Evolutionary conservation across 2,113 vertebrate genomes (phyloP).

Genomic region (Perca schrenkii): DNA sequence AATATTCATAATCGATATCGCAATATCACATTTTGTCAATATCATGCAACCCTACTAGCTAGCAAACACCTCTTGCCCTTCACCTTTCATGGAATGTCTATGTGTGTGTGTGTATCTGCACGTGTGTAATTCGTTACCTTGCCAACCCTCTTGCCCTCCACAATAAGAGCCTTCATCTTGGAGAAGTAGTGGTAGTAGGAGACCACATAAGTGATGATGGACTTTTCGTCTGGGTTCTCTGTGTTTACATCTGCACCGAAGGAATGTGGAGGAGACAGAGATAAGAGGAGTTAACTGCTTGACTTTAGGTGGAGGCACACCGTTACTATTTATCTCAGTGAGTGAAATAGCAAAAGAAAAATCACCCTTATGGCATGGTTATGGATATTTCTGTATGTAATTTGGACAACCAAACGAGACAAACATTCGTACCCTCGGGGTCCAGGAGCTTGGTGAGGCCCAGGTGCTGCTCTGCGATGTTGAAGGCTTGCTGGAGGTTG

Average conservation of each 20-base stretch:
- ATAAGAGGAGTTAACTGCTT: background rate
- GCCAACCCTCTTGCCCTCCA: constrained; percentile 96
- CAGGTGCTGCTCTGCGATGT: constrained; percentile 91
- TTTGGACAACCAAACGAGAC: background rate
- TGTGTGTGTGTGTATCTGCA: background rate
- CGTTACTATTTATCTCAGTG: background rate
- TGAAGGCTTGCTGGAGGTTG: constrained; percentile 96
- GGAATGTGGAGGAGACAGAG: background rate
- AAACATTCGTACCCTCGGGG: constrained; percentile 88
- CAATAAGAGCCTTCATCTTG: constrained; percentile 98
- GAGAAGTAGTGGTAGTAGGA: constrained; percentile 99
- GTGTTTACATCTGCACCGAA: constrained; percentile 91
- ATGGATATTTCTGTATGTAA: background rate
- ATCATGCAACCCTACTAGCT: background rate
- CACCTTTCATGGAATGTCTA: background rate
- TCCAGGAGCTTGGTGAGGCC: constrained; percentile 95
- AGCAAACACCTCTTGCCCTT: background rate
- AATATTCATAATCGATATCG: no score
- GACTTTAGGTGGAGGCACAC: background rate
- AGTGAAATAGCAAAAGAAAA: background rate
- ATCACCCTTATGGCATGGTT: background rate
- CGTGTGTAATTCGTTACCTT: constrained; percentile 84
- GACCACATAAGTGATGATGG: constrained; percentile 97
- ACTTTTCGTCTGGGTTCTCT: constrained; percentile 96
- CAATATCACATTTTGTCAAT: no score